phyloP scores from a whole-genome alignment of 2,888 invertebrate species.

The Diaphora mendica region DNA sequence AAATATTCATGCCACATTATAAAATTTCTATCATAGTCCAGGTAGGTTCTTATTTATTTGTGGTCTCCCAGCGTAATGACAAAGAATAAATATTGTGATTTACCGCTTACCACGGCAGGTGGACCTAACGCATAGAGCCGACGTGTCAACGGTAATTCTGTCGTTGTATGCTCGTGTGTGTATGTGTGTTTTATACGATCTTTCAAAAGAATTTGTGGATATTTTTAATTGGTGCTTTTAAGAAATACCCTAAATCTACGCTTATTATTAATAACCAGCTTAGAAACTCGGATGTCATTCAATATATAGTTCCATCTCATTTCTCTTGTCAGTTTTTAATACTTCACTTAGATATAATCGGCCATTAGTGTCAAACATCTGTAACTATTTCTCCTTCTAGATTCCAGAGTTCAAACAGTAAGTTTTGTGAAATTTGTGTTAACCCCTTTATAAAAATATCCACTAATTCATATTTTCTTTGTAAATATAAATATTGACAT shows the following conservation, averaged over 20 bases:
- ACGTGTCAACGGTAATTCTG: conserved; percentile 80
- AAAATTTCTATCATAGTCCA: conserved; percentile 11
- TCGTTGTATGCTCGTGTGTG: conserved; percentile 65
- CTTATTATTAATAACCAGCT: background rate
- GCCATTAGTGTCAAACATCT: conserved; percentile 23
- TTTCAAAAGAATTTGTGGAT: conserved; percentile 46
- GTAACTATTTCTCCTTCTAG: conserved; percentile 45
- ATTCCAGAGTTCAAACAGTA: conserved; percentile 45
- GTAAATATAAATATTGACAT: conserved; percentile 39
- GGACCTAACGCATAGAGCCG: conserved; percentile 85
- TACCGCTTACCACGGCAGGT: conserved; percentile 83
- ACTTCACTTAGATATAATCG: conserved; percentile 6
- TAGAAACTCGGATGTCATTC: background rate
- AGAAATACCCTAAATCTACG: background rate
- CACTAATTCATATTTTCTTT: conserved; percentile 43
- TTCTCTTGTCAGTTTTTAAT: background rate
- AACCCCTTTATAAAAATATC: conserved; percentile 46
- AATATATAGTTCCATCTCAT: conserved; percentile 1
- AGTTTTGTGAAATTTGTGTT: conserved; percentile 34
- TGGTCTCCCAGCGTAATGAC: conserved; percentile 51
- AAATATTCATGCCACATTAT: background rate
- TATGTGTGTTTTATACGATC: conserved; percentile 62
- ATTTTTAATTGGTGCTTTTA: conserved; percentile 35
- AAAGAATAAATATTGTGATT: conserved; percentile 70
- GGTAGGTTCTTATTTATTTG: conserved; percentile 49